Conservation (phyloP, 2,797 vertebrate genomes). For the Scomberomorus guttatus region DNA sequence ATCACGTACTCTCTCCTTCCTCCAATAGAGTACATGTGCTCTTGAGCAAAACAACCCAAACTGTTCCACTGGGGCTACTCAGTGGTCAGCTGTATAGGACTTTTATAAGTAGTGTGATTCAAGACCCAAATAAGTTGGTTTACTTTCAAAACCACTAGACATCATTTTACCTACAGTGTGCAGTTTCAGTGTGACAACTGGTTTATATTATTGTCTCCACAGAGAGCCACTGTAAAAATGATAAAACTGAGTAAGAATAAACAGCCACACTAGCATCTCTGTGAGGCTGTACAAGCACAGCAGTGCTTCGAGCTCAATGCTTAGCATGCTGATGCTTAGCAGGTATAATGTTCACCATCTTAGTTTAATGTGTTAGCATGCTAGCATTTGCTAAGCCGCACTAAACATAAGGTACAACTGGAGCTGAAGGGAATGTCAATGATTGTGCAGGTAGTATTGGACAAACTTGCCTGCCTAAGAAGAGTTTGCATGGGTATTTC, state of each 20-base stretch:
- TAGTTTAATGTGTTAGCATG: no score
- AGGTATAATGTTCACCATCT: no score
- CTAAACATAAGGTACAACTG: no score
- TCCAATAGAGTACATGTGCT: background rate
- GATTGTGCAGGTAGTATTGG: no score
- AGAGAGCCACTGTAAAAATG: background rate
- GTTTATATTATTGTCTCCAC: background rate
- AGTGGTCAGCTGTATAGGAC: background rate
- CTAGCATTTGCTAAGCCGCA: no score
- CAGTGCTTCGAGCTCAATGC: no score
- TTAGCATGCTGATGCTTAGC: no score
- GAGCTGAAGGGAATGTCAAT: no score
- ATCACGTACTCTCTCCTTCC: background rate
- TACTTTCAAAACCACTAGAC: background rate
- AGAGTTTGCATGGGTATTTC: background rate
- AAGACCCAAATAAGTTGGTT: background rate
- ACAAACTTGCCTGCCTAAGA: background rate
- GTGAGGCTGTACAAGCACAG: no score
- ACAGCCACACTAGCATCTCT: no score
- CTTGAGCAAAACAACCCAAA: background rate
- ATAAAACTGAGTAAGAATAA: background rate
- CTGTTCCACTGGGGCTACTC: background rate
- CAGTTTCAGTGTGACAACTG: no score
- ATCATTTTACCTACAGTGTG: background rate
- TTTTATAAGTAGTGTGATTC: conserved; percentile 1